Conservation (phyloP, 2,797 vertebrate genomes). For the Xenops minutus region DNA sequence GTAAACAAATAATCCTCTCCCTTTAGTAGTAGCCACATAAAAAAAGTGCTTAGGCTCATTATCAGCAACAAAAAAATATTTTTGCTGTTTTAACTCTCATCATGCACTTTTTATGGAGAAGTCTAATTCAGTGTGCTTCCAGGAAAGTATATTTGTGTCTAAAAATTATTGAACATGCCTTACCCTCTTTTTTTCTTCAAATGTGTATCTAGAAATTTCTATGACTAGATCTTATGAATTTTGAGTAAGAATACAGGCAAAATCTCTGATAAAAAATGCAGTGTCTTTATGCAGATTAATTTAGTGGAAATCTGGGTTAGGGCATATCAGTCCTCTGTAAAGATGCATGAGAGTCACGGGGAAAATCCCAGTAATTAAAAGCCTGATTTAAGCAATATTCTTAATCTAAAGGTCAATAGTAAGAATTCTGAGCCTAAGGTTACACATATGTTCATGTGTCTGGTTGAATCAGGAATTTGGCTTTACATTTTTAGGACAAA, state of each 20-base stretch:
- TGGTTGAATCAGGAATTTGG: neutral
- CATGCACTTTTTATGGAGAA: neutral
- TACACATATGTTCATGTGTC: neutral
- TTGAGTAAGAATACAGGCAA: neutral
- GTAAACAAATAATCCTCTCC: neutral
- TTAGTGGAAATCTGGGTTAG: neutral
- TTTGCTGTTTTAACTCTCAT: neutral
- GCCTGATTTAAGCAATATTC: neutral
- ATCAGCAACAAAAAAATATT: neutral
- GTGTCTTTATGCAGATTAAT: neutral
- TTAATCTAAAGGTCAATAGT: neutral
- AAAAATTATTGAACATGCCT: neutral
- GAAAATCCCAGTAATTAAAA: neutral
- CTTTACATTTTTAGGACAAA: conserved; percentile 1
- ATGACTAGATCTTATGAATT: neutral
- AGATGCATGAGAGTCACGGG: neutral
- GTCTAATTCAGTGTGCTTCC: neutral
- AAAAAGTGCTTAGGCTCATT: neutral
- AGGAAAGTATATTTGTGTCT: neutral
- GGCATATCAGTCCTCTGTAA: neutral
- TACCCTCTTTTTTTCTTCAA: neutral
- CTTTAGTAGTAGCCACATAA: neutral
- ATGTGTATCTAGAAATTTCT: neutral
- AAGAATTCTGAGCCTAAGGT: neutral
- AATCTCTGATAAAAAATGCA: neutral